These are phyloP conservation scores for Heterotis niloticus DNA, from an alignment of 2,113 vertebrate species.

Conservation along the genomic window DNA sequence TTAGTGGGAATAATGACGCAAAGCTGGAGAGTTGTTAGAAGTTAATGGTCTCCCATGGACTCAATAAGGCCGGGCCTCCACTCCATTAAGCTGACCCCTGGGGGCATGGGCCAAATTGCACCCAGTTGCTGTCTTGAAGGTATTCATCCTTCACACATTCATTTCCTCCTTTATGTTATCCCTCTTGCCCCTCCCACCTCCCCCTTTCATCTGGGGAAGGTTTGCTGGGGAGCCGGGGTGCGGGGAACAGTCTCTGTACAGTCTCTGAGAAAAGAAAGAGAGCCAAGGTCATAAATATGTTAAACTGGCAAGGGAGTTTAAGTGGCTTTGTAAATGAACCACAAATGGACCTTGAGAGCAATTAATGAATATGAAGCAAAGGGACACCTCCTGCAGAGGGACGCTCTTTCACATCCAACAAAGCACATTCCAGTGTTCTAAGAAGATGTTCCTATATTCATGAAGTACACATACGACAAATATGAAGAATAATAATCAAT, in stretches of 20 bases:
- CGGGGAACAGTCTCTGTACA: conserved; percentile 81
- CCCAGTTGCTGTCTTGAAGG: conserved; percentile 84
- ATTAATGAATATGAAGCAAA: conserved; percentile 79
- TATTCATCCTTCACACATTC: conserved; percentile 97
- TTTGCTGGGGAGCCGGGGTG: conserved; percentile 73
- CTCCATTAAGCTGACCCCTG: conserved; percentile 99
- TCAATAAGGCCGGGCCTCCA: conserved; percentile 94
- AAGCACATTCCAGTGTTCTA: conserved; percentile 8
- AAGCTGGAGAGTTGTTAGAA: conserved; percentile 82
- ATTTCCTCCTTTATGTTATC: conserved; percentile 91
- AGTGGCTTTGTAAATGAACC: conserved; percentile 87
- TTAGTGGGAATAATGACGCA: conserved; percentile 87
- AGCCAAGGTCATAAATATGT: conserved; percentile 97
- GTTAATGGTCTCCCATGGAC: conserved; percentile 97
- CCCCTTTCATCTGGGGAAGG: conserved; percentile 82
- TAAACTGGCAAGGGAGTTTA: conserved; percentile 83
- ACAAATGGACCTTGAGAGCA: conserved; percentile 75
- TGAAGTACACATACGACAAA: no score
- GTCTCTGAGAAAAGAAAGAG: conserved; percentile 81
- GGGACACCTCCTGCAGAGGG: conserved; percentile 60
- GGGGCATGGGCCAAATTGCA: conserved; percentile 86
- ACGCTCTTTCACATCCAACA: conserved; percentile 22
- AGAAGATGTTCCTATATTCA: not conserved
- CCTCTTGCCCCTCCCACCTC: conserved; percentile 14
- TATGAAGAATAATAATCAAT: no score